Conservation (phyloP, 2,797 vertebrate species). For the Halcyon chelicuti region DNA sequence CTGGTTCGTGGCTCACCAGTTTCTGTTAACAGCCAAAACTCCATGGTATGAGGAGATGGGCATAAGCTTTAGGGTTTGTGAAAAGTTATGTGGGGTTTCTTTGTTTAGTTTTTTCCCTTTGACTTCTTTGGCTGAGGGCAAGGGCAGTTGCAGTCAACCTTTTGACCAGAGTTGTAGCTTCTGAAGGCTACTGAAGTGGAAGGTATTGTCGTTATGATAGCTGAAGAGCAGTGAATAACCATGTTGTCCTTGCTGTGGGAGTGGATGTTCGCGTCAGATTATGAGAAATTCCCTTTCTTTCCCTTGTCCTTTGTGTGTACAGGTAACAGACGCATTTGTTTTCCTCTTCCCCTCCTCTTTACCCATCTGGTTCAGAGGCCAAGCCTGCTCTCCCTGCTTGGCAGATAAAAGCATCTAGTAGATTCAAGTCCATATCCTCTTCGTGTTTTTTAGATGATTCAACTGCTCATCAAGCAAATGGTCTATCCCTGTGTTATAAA, state of each 20-base stretch:
- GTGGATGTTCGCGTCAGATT: neutral
- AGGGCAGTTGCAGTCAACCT: neutral
- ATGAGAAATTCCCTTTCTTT: neutral
- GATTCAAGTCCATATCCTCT: conserved; percentile 27
- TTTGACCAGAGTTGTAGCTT: neutral
- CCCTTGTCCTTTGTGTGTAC: neutral
- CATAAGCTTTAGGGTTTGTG: neutral
- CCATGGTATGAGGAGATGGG: neutral
- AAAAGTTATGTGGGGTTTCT: neutral
- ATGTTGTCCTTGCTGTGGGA: neutral
- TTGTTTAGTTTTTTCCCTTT: neutral
- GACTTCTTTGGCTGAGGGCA: neutral
- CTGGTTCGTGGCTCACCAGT: neutral
- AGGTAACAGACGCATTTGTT: neutral
- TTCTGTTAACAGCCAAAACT: neutral
- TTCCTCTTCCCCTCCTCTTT: neutral
- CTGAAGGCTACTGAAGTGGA: neutral
- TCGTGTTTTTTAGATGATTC: conserved; percentile 28
- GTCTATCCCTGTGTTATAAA: neutral
- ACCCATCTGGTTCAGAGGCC: neutral
- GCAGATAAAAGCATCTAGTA: neutral
- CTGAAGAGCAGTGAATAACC: neutral
- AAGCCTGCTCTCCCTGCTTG: conserved; percentile 21
- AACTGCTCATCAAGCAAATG: conserved; percentile 11
- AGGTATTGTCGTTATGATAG: neutral